Base-by-base conservation (phyloP, 2,113 vertebrate genomes). In the Excalfactoria chinensis region DNA sequence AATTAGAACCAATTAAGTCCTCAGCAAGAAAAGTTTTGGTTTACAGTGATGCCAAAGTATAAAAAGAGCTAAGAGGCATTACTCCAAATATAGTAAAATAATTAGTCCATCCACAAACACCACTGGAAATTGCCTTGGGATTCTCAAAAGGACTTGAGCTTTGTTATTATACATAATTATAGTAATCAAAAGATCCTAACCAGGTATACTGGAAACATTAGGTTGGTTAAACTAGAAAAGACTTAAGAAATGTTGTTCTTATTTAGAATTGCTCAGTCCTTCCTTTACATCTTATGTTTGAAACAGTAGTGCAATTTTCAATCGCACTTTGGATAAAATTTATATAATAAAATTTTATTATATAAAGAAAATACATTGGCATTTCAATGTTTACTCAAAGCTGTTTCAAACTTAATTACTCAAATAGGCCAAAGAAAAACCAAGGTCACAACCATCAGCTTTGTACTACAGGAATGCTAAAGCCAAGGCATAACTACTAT, bases 51-150 rank as follows among this genome's bases (percentile, higher is more conserved):
- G 68, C 11, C 51, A 18, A 30, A 37, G 11, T 2, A 32, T 56
- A 9, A 11, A 9, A 14, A 53, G 6, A 69, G n/a, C 40, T 28
- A 67, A 62, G 21, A 89, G 64, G 72, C 87, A 71, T 83, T 77
- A 89, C 23, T 90, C 84, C 85, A 91, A 77, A 91, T 16, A 21
- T 83, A 92, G 89, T 91, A 90, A 91, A 93, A 84, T 90, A 94
- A 90, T 94, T 92, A 94, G 80, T 80, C 69, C 68, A 77, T 91
- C 81, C 89, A 93, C 87, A 92, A 88, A 87, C 78, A 93, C 75
- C 60, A 77, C 78, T 83, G 51, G 46, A 93, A 95, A 92, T 70
- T 63, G 60, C 84, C 91, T 40, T 76, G 34, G 56, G 86, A 79
- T 86, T 87, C 74, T 89, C 78, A 51, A 85, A 92, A 68, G 32